A percentile compares a stretch with the other conserved stretches of the same genome.
These are phyloP conservation scores for Microctonus brassicae DNA, from an alignment of 2,888 invertebrate genomes.

Conservation along the genomic window DNA sequence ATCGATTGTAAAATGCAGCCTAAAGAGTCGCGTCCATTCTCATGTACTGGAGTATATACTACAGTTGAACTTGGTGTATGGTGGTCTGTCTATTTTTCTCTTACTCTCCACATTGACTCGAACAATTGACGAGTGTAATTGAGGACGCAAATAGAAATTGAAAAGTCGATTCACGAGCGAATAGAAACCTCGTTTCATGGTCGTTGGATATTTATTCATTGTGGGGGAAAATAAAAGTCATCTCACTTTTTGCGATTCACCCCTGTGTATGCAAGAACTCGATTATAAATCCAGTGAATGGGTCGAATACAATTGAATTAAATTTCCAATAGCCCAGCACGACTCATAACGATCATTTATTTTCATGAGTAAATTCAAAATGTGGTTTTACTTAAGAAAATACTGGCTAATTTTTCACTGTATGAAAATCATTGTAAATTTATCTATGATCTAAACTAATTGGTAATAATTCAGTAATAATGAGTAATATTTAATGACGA, in stretches of 20 bases:
- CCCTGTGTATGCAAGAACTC: constrained; percentile 16
- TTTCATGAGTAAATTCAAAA: neutral
- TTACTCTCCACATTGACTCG: constrained; percentile 21
- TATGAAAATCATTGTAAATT: too few relatives aligned
- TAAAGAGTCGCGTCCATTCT: constrained; percentile 30
- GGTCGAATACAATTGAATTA: constrained; percentile 27
- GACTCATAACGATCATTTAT: constrained; percentile 14
- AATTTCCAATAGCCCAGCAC: constrained; percentile 19
- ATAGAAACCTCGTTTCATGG: constrained; percentile 45
- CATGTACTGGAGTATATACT: constrained; percentile 3
- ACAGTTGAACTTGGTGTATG: constrained; percentile 34
- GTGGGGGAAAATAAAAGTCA: constrained; percentile 35
- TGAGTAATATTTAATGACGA: neutral
- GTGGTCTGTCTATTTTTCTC: constrained; percentile 25
- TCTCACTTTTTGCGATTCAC: neutral
- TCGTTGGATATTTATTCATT: constrained; percentile 48
- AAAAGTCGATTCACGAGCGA: constrained; percentile 49
- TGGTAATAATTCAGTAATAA: too few relatives aligned
- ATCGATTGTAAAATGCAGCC: constrained; percentile 52
- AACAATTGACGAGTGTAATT: constrained; percentile 47
- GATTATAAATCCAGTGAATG: constrained; percentile 37
- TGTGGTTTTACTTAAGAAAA: neutral
- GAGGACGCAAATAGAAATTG: constrained; percentile 51
- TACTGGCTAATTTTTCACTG: too few relatives aligned
- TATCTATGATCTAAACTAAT: too few relatives aligned